These are phyloP conservation scores for Helostoma temminkii DNA, from an alignment of 2,797 vertebrate genomes.

Conservation along the genomic window DNA sequence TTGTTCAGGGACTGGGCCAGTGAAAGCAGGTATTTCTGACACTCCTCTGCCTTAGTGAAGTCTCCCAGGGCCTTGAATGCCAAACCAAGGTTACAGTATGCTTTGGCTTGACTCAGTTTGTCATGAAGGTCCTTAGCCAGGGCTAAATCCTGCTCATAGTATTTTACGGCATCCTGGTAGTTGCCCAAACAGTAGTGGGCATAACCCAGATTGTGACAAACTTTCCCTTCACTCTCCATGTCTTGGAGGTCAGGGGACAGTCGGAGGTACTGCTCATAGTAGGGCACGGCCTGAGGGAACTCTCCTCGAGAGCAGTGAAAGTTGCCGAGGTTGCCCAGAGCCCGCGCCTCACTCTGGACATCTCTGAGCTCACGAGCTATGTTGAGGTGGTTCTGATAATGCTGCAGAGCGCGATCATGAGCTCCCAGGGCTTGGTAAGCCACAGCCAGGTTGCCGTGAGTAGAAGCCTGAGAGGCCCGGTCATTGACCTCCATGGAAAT, in stretches of 20 bases:
- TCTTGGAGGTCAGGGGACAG: constrained; percentile 96
- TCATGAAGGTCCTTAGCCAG: constrained; percentile 97
- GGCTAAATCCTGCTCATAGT: constrained; percentile 97
- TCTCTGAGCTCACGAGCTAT: constrained; percentile 96
- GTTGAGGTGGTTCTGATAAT: constrained; percentile 98
- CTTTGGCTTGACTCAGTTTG: constrained; percentile 98
- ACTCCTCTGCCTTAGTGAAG: constrained; percentile 95
- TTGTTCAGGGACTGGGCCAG: constrained; percentile 97
- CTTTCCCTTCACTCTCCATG: constrained; percentile 98
- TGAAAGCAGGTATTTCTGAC: constrained; percentile 96
- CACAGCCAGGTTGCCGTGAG: constrained; percentile 96
- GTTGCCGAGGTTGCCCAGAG: constrained; percentile 96
- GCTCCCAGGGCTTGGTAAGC: constrained; percentile 97
- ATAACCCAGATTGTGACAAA: constrained; percentile 98
- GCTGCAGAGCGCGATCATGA: constrained; percentile 96
- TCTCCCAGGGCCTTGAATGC: constrained; percentile 96
- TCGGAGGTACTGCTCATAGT: constrained; percentile 96
- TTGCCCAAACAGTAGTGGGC: constrained; percentile 97
- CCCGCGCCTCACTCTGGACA: constrained; percentile 95
- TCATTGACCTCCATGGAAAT: constrained; percentile 99
- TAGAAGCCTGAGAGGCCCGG: constrained; percentile 96
- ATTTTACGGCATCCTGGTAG: constrained; percentile 95
- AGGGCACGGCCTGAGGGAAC: constrained; percentile 94
- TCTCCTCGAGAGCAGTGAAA: constrained; percentile 97
- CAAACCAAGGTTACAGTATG: constrained; percentile 97